Base-by-base conservation (phyloP, 2,888 invertebrate genomes). In the Apocheima hispidaria region DNA sequence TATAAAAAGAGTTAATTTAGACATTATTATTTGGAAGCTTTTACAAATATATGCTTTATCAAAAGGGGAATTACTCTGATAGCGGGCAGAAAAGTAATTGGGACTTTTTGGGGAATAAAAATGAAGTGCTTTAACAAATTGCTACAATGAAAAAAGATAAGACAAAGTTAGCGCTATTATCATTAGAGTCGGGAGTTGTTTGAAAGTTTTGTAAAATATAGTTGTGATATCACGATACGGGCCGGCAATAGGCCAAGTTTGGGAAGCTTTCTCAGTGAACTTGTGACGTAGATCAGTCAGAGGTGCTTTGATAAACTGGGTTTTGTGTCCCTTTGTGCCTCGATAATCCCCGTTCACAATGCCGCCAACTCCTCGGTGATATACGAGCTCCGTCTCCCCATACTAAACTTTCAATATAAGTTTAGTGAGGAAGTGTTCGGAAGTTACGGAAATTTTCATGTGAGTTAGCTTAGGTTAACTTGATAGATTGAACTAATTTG, bases 291-390 rank as follows among this genome's bases (percentile, higher is more conserved):
- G 72, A 79, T 80, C 82, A 81, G 81, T 78, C 75, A 83, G 79
- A 83, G 81, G 61, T 79, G 78, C 75, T 79, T 79, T 85, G 87
- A 88, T 86, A 88, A 87, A 87, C 82, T 81, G 81, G 77, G 87
- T 86, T 86, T 88, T 86, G 87, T 84, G 78, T 77, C 78, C 78
- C 82, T 83, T 84, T 83, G 86, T 84, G 82, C 77, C 79, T 78
- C 78, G 85, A 87, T 89, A 86, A 86, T 86, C 81, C 74, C 60
- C 55, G 68, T 70, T 64, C 76, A 82, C 83, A 86, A 84, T 81
- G 75, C 75, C 72, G 60, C 64, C 60, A 73, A 68, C 68, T 79
- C 70, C 52, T 53, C 60, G 38, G 66, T 70, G 69, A 75, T 79
- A 82, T 83, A 79, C 75, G 76, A 71, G 71, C 64, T 63, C 58